Base-by-base conservation (phyloP, 2,113 vertebrate genomes). In the Oceanites oceanicus region DNA sequence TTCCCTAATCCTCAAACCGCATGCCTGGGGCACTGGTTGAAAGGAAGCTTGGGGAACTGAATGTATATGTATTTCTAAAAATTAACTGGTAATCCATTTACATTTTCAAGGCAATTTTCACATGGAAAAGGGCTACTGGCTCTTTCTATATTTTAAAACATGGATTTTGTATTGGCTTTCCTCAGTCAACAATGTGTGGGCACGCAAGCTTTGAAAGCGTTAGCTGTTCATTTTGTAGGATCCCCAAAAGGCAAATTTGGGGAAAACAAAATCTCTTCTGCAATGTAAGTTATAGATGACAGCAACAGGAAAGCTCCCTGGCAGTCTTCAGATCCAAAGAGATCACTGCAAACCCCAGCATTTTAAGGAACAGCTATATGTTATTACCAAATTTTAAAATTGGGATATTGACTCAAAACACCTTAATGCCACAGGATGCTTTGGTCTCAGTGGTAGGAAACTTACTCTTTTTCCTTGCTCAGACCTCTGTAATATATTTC, bases 31-130 rank as follows among this genome's bases (percentile, higher is more conserved):
- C 1, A 1, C 52, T 72, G 77, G 4, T n/a, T 62, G 68, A 88
- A 81, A 86, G 66, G 32, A 66, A 30, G 32, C 13, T 16, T 53
- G 21, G 15, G 71, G 50, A 90, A 61, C 15, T 38, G 65, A 45
- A 79, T 3, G 12, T 52, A 44, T 72, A 40, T 16, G 14, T 67
- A 56, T 55, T 93, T 76, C 56, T 68, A 80, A 90, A 88, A 83
- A 50, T 68, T 52, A 95, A 50, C 53, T 42, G 15, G 34, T 71
- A 84, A 92, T 72, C 50, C 34, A 30, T 78, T 86, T 87, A 56
- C 36, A 45, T 55, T 95, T 89, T 62, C 65, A 94, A 92, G 68
- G 50, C 18, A 61, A 26, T 87, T 83, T 84, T 74, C 44, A 36
- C 13, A 32, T 19, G 8, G 36, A 70, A 88, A 67, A 42, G 36